A percentile compares a stretch with the other conserved stretches of the same genome.
Evolutionary conservation across 2,888 invertebrate species (phyloP).

Genomic region (Folsomia manolachei): DNA sequence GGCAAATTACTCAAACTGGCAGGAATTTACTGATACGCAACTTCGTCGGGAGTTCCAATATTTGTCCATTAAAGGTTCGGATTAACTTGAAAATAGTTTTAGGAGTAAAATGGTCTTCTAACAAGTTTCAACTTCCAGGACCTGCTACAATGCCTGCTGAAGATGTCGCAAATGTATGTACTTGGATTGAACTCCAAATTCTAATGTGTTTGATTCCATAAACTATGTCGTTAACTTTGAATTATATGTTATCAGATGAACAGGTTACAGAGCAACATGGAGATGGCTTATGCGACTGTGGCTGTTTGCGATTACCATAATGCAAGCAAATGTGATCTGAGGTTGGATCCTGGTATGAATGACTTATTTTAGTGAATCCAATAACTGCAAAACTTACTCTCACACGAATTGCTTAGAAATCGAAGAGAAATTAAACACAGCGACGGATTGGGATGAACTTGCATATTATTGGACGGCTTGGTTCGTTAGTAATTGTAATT

Average conservation of each 20-base stretch:
- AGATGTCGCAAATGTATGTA: slow-evolving; percentile 34
- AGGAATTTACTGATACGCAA: slow-evolving; percentile 27
- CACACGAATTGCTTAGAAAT: too few relatives aligned
- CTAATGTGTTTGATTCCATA: too few relatives aligned
- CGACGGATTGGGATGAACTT: slow-evolving; percentile 49
- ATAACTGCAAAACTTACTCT: too few relatives aligned
- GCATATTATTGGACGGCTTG: slow-evolving; percentile 51
- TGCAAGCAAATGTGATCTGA: slow-evolving; percentile 41
- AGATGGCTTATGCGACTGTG: slow-evolving; percentile 53
- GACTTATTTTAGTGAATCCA: too few relatives aligned
- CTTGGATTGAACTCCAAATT: too few relatives aligned
- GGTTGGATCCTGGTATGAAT: slow-evolving; percentile 53
- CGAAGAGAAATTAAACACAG: slow-evolving; percentile 39
- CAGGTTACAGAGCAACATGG: slow-evolving; percentile 52
- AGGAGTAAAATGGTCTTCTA: too few relatives aligned
- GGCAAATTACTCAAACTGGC: slow-evolving; percentile 40
- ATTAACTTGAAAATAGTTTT: too few relatives aligned
- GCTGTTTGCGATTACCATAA: slow-evolving; percentile 50
- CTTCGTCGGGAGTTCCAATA: slow-evolving; percentile 44
- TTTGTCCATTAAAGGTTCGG: slow-evolving; percentile 35
- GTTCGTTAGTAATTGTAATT: slow-evolving; percentile 34
- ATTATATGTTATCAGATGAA: too few relatives aligned
- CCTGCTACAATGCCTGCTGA: slow-evolving; percentile 40
- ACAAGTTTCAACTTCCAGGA: too few relatives aligned
- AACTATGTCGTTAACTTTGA: too few relatives aligned